Evolutionary conservation across 2,113 vertebrate genomes (phyloP).

Genomic region (Brachyhypopomus occidentalis): DNA sequence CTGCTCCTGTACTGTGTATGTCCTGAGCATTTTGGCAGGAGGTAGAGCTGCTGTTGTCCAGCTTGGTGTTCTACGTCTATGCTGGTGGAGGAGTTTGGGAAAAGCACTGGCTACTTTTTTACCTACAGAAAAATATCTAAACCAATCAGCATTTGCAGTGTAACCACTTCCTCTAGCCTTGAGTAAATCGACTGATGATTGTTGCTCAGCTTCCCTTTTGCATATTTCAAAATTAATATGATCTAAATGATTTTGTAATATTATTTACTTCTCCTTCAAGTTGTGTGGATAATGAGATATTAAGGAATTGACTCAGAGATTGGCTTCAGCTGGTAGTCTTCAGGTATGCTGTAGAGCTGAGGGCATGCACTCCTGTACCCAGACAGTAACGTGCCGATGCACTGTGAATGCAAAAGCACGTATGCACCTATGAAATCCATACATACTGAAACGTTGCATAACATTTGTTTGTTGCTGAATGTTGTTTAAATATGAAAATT

Average conservation of each 20-base stretch:
- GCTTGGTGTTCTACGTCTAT: slow-evolving; percentile 24
- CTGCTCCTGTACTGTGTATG: slow-evolving; percentile 36
- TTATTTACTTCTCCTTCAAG: slow-evolving; percentile 19
- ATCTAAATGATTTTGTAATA: slow-evolving; percentile 65
- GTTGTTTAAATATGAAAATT: background rate
- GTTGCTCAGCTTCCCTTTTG: slow-evolving; percentile 53
- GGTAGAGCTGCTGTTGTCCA: slow-evolving; percentile 6
- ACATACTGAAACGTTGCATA: too few relatives aligned
- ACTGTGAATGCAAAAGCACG: too few relatives aligned
- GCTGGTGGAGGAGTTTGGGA: slow-evolving; percentile 57
- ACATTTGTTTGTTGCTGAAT: too few relatives aligned
- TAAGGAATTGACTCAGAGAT: background rate
- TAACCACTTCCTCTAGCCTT: slow-evolving; percentile 64
- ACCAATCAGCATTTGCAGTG: slow-evolving; percentile 62
- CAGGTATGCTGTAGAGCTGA: too few relatives aligned
- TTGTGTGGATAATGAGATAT: background rate
- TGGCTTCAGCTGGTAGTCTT: background rate
- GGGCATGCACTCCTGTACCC: too few relatives aligned
- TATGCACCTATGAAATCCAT: background rate
- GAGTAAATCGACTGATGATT: slow-evolving; percentile 73
- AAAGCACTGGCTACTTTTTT: slow-evolving; percentile 60
- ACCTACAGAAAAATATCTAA: slow-evolving; percentile 61
- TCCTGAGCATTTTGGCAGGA: slow-evolving; percentile 33
- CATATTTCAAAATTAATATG: slow-evolving; percentile 71
- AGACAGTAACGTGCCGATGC: too few relatives aligned